phyloP scores from a whole-genome alignment of 2,888 invertebrate species.

The Yponomeuta malinellus region DNA sequence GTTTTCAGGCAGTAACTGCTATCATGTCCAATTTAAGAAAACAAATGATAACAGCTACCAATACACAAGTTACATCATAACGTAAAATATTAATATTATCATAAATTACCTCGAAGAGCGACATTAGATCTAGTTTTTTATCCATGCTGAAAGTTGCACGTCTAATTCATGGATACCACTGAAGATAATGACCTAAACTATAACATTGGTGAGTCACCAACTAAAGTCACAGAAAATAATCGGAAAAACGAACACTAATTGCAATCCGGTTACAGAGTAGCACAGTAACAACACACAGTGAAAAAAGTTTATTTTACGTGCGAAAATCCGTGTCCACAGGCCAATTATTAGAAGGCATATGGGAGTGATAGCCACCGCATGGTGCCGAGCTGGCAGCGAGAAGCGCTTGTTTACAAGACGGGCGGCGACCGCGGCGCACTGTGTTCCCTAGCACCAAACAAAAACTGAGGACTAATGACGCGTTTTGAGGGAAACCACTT shows the following conservation, averaged over 20 bases:
- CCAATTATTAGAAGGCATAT: slow-evolving; percentile 53
- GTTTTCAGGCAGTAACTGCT: not conserved
- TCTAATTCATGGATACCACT: slow-evolving; percentile 31
- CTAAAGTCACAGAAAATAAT: slow-evolving; percentile 28
- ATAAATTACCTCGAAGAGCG: slow-evolving; percentile 64
- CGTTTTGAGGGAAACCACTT: slow-evolving; percentile 41
- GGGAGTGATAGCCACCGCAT: slow-evolving; percentile 49
- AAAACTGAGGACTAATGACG: slow-evolving; percentile 29
- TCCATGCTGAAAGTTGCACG: slow-evolving; percentile 55
- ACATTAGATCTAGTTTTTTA: slow-evolving; percentile 69
- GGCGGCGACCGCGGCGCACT: slow-evolving; percentile 31
- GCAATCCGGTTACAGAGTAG: not conserved
- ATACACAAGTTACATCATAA: slow-evolving; percentile 7
- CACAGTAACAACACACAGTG: slow-evolving; percentile 27
- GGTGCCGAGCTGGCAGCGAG: slow-evolving; percentile 68
- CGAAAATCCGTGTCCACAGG: slow-evolving; percentile 27
- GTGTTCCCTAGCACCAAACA: slow-evolving; percentile 30
- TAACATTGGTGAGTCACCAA: slow-evolving; percentile 40
- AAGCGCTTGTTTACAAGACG: slow-evolving; percentile 50
- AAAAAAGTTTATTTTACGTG: slow-evolving; percentile 22
- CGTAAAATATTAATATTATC: not conserved
- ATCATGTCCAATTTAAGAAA: not conserved
- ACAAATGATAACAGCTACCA: not conserved
- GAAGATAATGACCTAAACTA: slow-evolving; percentile 36
- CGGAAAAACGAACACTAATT: slow-evolving; percentile 31